Evolutionary conservation across 2,797 vertebrate species (phyloP).

Genomic region (Pseudotriccus pelzelni): DNA sequence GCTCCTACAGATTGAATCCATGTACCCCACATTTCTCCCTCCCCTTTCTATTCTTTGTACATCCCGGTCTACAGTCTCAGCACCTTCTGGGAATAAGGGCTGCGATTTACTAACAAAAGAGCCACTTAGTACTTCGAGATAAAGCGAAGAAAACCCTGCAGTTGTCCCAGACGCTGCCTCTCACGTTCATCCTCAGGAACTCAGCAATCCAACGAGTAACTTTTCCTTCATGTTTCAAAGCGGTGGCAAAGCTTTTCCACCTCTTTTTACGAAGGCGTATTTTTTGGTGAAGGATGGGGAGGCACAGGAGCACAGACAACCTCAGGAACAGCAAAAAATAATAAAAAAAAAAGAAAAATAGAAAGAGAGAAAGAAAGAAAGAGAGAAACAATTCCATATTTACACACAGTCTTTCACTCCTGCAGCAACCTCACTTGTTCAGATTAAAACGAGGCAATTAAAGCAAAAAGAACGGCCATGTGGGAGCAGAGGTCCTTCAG

Average conservation of each 20-base stretch:
- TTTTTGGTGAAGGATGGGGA: neutral
- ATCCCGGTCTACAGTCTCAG: neutral
- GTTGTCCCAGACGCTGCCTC: neutral
- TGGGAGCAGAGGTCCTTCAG: neutral
- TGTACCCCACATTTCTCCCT: neutral
- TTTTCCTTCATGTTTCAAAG: neutral
- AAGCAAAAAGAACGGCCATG: neutral
- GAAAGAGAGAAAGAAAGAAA: too few relatives aligned
- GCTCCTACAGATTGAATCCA: neutral
- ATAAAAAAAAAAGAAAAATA: neutral
- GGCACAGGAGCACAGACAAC: neutral
- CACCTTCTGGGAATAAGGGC: neutral
- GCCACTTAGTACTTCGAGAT: neutral
- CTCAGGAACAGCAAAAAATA: neutral
- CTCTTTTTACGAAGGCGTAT: rapidly evolving
- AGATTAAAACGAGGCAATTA: neutral
- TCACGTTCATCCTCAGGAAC: rapidly evolving
- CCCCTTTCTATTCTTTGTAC: neutral
- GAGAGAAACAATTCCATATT: neutral
- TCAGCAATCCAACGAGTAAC: neutral
- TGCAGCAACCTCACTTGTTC: neutral
- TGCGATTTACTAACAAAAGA: neutral
- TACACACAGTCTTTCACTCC: neutral
- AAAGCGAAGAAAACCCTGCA: neutral
- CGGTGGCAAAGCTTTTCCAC: neutral